These are phyloP conservation scores for Chaetorhynchus papuensis DNA, from an alignment of 2,113 vertebrate species.

Conservation along the genomic window DNA sequence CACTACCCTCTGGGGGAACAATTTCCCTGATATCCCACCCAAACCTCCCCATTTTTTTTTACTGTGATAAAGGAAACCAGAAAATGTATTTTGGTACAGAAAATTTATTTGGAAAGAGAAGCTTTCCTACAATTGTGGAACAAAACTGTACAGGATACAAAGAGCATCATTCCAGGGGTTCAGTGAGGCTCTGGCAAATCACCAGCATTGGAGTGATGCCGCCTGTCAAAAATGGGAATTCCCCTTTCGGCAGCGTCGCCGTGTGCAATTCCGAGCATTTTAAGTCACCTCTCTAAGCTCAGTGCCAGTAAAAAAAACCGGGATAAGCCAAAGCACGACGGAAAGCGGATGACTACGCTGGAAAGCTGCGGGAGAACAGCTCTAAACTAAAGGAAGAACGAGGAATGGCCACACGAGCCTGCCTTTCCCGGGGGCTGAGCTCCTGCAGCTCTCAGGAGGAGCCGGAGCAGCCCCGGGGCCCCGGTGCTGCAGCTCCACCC, in stretches of 20 bases:
- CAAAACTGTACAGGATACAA: neutral
- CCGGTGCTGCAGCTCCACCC: neutral
- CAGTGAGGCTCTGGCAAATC: neutral
- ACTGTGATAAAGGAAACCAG: neutral
- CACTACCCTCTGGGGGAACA: neutral
- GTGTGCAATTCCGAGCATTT: neutral
- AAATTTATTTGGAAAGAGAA: constrained; percentile 32
- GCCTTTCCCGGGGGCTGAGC: neutral
- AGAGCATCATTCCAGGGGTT: neutral
- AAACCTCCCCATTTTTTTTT: too few species aligned
- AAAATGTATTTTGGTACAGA: neutral
- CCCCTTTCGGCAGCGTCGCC: neutral
- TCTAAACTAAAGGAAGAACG: neutral
- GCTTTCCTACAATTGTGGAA: neutral
- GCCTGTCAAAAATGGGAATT: neutral
- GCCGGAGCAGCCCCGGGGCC: neutral
- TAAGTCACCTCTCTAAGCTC: neutral
- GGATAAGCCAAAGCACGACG: neutral
- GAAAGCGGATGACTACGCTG: neutral
- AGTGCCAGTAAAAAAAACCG: neutral
- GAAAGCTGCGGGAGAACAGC: neutral
- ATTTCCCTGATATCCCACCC: neutral
- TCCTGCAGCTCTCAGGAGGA: neutral
- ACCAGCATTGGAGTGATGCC: neutral
- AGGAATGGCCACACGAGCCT: neutral